Percentiles rank a stretch among this genome's conserved stretches.
Conservation (phyloP, 2,797 vertebrate genomes). For the Kryptopterus vitreolus region DNA sequence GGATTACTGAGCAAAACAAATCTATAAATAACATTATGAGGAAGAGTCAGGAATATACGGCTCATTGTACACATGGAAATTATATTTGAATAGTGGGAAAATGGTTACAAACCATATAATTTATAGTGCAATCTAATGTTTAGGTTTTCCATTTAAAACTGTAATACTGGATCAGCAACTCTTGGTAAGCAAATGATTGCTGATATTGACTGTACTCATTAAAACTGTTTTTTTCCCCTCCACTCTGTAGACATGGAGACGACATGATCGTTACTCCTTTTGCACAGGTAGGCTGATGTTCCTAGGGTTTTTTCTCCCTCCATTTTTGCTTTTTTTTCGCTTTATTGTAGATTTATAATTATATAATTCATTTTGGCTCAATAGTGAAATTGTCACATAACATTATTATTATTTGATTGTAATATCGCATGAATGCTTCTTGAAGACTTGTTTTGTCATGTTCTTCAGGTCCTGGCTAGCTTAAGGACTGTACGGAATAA, state of each 20-base stretch:
- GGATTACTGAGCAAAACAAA: not conserved
- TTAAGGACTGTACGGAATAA: slow-evolving; percentile 98
- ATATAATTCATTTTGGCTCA: not conserved
- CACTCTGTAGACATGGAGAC: slow-evolving; percentile 92
- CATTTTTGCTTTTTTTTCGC: not conserved
- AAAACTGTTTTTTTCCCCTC: slow-evolving; percentile 44
- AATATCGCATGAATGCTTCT: not conserved
- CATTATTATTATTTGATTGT: not conserved
- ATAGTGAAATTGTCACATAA: not conserved
- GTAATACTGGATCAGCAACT: not conserved
- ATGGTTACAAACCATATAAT: too few relatives aligned
- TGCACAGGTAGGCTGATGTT: slow-evolving; percentile 85
- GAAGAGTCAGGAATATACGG: not conserved
- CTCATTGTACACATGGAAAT: not conserved
- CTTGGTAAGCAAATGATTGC: not conserved
- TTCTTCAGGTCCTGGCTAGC: slow-evolving; percentile 90
- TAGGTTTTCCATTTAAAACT: not conserved
- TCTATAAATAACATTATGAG: not conserved
- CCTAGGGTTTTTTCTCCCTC: not conserved
- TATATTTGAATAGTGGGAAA: too few relatives aligned
- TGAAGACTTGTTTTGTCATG: not conserved
- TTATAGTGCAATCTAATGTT: not conserved
- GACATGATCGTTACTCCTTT: slow-evolving; percentile 99
- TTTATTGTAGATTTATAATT: too few relatives aligned
- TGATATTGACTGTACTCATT: not conserved